Evolutionary conservation across 2,113 vertebrate species (phyloP), one percentile per base, ranked within the genome.

Genomic region (Hystrix brachyura): DNA sequence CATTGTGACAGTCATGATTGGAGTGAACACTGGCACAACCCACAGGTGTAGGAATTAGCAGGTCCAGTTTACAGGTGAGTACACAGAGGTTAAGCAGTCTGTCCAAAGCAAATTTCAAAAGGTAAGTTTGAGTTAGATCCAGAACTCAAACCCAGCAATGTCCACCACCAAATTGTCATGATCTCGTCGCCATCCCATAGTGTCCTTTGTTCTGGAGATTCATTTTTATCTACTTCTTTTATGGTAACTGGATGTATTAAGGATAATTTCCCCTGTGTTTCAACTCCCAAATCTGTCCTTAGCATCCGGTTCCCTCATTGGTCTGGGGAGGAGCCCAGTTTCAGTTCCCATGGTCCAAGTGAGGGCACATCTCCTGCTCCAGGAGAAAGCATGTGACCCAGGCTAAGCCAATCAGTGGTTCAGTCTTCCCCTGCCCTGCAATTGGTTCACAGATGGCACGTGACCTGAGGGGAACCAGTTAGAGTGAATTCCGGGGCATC

Each of bases 41-140:
- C 88, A 65, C 55, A 43, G 13, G 38, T n/a, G 19, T 29, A 32
- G 90, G 23, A 25, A 84, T 65, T 46, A 32, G 59, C 80, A 43
- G 53, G 78, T 59, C 46, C 78, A 3, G 55, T 84, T 84, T 48
- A 91, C 14, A 88, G 92, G 72, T 43, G n/a, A 91, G 69, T 74
- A 48, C 90, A 53, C 38, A 64, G 32, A 79, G 78, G 59, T 74
- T 74, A 53, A 79, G 11, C n/a, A 78, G 65, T 46, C 67, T 57
- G 32, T 57, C 85, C 43, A 94, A 34, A 69, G 82, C 76, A 76
- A 53, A 82, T 86, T 95, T 65, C 71, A 62, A 51, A 91, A 74
- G 51, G 17, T 8, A 69, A 74, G 74, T 51, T 21, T 15, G 27
- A 80, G 15, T 59, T 27, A 23, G 57, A 87, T 21, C 32, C 84